A percentile compares a stretch with the other conserved stretches of the same genome.
Conservation (phyloP, 2,113 vertebrate genomes). For the Stercorarius parasiticus region DNA sequence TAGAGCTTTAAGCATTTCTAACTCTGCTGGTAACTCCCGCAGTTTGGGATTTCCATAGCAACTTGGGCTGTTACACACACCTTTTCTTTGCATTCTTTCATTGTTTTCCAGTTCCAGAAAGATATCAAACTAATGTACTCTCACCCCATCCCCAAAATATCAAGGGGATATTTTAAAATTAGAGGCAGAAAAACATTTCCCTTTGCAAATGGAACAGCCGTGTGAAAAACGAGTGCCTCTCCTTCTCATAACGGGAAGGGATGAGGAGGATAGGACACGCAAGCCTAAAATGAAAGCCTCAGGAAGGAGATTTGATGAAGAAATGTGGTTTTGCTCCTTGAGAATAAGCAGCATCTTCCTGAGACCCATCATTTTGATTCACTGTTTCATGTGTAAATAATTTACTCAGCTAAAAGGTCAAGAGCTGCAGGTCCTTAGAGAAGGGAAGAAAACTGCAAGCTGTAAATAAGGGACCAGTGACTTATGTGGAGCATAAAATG, state of each 20-base stretch:
- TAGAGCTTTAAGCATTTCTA: neutral
- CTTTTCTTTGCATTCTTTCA: neutral
- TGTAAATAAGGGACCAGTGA: conserved; percentile 50
- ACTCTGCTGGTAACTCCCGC: neutral
- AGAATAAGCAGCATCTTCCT: conserved; percentile 58
- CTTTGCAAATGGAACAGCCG: neutral
- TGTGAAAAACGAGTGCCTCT: conserved; percentile 4
- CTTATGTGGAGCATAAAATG: neutral
- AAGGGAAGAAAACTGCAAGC: conserved; percentile 39
- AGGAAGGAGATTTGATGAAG: conserved; percentile 9
- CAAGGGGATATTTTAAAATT: conserved; percentile 4
- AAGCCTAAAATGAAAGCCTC: neutral
- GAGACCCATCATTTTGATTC: conserved; percentile 47
- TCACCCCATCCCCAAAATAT: neutral
- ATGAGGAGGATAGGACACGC: neutral
- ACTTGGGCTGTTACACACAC: neutral
- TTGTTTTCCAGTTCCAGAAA: neutral
- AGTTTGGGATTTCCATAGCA: neutral
- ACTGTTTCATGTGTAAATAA: conserved; percentile 67
- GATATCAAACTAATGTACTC: neutral
- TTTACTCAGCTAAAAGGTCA: conserved; percentile 69
- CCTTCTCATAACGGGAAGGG: neutral
- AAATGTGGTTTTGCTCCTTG: neutral
- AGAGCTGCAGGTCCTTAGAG: conserved; percentile 48
- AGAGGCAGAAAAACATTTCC: conserved; percentile 3